These are phyloP conservation scores for Otolemur garnettii DNA, from an alignment of 2,113 vertebrate species.

Conservation along the genomic window DNA sequence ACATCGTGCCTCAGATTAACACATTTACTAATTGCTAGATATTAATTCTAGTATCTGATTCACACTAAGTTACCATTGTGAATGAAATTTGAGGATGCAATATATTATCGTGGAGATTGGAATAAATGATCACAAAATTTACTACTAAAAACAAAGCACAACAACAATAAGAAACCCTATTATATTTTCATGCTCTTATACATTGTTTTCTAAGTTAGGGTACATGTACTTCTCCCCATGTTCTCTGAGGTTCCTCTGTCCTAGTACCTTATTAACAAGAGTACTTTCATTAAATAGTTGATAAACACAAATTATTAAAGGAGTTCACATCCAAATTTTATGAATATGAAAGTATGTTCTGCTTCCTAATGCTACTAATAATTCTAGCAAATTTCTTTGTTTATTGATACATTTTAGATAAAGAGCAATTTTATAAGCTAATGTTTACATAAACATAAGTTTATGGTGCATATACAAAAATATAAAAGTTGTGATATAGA, in stretches of 20 bases:
- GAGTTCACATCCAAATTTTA: not conserved
- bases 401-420: not conserved
- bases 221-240: not conserved
- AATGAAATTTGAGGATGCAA: not conserved
- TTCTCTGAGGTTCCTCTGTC: not conserved
- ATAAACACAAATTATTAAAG: conserved; percentile 23
- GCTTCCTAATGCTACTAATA: not conserved
- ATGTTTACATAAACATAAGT: not conserved
- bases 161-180: not conserved
- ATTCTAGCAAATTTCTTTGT: not conserved
- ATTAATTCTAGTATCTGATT: not conserved
- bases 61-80: not conserved
- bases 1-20: not conserved
- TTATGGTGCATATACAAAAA: not conserved
- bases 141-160: not conserved
- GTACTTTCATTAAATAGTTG: not conserved
- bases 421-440: not conserved
- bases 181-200: not conserved
- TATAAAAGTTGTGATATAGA: not conserved
- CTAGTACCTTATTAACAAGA: not conserved
- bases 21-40: not conserved
- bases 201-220: not conserved
- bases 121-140: not conserved
- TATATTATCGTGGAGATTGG: not conserved
- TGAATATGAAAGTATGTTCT: not conserved